Conservation (phyloP, 1,140 invertebrate species). For the Drosophila subobscura region DNA sequence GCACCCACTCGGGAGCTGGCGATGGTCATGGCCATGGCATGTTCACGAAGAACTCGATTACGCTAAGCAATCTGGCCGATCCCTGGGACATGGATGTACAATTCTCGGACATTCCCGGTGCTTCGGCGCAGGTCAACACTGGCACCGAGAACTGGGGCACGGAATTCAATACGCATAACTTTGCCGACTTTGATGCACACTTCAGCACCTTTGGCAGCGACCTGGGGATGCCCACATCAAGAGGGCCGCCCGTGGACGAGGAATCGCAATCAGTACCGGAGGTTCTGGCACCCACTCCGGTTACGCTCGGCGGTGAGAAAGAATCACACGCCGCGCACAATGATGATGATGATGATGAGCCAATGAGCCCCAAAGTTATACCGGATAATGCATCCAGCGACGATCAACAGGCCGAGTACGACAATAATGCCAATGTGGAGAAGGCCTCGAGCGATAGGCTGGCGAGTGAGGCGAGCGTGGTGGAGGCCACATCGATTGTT, state of each 20-base stretch:
- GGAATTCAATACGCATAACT: constrained; percentile 71
- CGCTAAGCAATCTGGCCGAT: constrained; percentile 62
- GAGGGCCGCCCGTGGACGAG: constrained; percentile 9
- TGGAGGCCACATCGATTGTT: constrained; percentile 56
- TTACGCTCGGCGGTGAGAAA: neutral
- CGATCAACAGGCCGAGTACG: constrained; percentile 69
- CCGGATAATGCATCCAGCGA: constrained; percentile 25
- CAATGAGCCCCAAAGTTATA: neutral
- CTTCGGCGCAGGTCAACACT: constrained; percentile 45
- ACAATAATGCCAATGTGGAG: constrained; percentile 82
- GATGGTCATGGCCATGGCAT: constrained; percentile 56
- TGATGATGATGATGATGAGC: neutral
- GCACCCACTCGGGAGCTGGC: constrained; percentile 40
- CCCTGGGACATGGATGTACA: constrained; percentile 74
- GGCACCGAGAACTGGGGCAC: constrained; percentile 62
- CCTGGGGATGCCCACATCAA: constrained; percentile 51
- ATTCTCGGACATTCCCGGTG: constrained; percentile 62
- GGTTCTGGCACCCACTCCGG: too few relatives aligned
- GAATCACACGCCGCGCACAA: constrained; percentile 14
- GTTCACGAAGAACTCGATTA: constrained; percentile 65
- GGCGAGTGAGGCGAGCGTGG: constrained; percentile 33
- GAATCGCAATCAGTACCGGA: neutral
- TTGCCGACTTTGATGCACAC: constrained; percentile 81
- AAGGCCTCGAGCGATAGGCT: constrained; percentile 64
- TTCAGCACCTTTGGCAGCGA: constrained; percentile 75